phyloP scores from a whole-genome alignment of 1,140 invertebrate species.

The Bombus superbus region DNA sequence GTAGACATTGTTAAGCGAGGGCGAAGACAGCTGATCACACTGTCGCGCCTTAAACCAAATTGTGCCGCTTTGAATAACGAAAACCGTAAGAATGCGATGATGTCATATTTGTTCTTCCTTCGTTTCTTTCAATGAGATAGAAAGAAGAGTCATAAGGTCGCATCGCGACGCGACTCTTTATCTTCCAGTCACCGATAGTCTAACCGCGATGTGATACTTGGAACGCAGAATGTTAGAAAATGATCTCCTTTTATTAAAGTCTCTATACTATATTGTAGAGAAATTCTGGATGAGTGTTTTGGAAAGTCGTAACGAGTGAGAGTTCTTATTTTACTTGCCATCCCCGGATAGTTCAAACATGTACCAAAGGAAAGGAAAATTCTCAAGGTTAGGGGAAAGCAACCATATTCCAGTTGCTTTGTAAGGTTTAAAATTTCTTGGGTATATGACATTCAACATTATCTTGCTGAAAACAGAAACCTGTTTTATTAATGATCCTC shows the following conservation, averaged over 20 bases:
- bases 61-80: background rate
- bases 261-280: no score
- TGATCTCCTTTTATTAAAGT: background rate
- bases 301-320: background rate
- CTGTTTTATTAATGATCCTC: no score
- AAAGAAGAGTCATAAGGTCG: constrained; percentile 13
- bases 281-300: background rate
- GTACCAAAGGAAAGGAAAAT: background rate
- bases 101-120: background rate
- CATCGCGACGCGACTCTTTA: background rate
- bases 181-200: background rate
- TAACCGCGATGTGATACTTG: background rate
- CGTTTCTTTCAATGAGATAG: background rate
- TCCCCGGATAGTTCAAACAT: no score
- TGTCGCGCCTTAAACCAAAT: background rate
- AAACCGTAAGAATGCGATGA: constrained; percentile 25
- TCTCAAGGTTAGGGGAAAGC: background rate
- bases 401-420: background rate
- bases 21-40: background rate
- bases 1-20: background rate
- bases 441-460: no score
- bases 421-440: background rate
- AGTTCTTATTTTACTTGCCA: background rate
- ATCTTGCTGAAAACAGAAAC: no score
- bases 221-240: background rate